These are phyloP conservation scores for Capitulum mitella DNA, from an alignment of 2,888 invertebrate species.

Conservation along the genomic window DNA sequence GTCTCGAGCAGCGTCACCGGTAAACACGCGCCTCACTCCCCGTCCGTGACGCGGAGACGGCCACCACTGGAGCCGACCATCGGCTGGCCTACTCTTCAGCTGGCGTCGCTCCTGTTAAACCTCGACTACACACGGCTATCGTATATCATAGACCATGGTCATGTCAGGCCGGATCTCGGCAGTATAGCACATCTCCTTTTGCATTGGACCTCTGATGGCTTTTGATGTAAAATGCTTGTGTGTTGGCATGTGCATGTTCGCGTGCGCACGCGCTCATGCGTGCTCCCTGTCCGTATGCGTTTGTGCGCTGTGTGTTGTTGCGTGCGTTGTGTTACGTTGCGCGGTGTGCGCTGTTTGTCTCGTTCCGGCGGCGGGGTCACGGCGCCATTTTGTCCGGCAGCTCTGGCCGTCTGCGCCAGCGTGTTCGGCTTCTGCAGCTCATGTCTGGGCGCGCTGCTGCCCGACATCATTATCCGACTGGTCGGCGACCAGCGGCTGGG, in stretches of 20 bases:
- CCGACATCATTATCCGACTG: constrained; percentile 20
- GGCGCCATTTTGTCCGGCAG: background rate
- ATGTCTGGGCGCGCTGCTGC: background rate
- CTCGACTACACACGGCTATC: too few species aligned
- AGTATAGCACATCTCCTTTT: too few species aligned
- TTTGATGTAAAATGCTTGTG: too few species aligned
- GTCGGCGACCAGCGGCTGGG: constrained; percentile 1
- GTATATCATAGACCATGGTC: too few species aligned
- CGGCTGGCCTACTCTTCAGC: background rate
- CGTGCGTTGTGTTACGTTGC: background rate
- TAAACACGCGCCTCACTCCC: too few species aligned
- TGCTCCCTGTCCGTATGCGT: background rate
- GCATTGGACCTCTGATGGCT: too few species aligned
- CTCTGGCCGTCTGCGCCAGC: background rate
- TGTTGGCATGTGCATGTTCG: too few species aligned
- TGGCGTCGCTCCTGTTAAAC: background rate
- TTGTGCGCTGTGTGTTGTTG: background rate
- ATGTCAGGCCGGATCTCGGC: too few species aligned
- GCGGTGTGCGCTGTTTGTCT: background rate
- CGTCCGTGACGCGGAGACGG: too few species aligned
- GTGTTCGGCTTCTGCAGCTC: constrained; percentile 24
- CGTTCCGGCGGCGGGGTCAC: background rate
- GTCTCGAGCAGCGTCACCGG: background rate
- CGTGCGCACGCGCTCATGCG: too few species aligned
- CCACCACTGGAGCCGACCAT: background rate